A percentile compares a stretch with the other conserved stretches of the same genome.
Evolutionary conservation across 2,797 vertebrate species (phyloP).

Genomic region (Tarsius wallacei): DNA sequence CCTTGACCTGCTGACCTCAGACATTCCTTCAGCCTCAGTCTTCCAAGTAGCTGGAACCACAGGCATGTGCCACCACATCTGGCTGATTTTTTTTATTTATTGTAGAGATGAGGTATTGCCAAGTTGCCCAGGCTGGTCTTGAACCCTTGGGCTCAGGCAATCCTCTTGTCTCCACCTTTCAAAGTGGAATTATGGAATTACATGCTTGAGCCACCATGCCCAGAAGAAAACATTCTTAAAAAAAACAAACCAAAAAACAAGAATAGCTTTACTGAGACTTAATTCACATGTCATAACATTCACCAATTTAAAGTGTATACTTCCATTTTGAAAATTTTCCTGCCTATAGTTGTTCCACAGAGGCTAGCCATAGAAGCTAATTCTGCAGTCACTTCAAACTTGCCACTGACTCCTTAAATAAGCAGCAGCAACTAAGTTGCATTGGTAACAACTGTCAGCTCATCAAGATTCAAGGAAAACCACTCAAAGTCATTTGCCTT

Average conservation of each 20-base stretch:
- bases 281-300: background rate
- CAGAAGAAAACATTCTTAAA: background rate
- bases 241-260: background rate
- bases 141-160: too few relatives aligned
- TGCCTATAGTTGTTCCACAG: background rate
- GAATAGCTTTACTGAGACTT: background rate
- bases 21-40: too few relatives aligned
- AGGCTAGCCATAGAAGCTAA: background rate
- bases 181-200: too few relatives aligned
- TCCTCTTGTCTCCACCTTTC: too few relatives aligned
- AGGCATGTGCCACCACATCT: too few relatives aligned
- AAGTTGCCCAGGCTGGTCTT: too few relatives aligned
- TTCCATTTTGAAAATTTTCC: background rate
- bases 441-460: background rate
- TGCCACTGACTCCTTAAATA: background rate
- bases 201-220: too few relatives aligned
- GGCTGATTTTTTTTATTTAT: too few relatives aligned
- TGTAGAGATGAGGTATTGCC: too few relatives aligned
- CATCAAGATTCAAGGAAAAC: constrained; percentile 21
- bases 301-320: background rate
- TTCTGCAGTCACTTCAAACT: constrained; percentile 1
- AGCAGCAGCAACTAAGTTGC: background rate
- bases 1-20: too few relatives aligned
- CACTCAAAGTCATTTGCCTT: background rate
- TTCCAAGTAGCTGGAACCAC: too few relatives aligned